Base-by-base conservation (phyloP, 2,888 invertebrate genomes). In the Helleia helle region DNA sequence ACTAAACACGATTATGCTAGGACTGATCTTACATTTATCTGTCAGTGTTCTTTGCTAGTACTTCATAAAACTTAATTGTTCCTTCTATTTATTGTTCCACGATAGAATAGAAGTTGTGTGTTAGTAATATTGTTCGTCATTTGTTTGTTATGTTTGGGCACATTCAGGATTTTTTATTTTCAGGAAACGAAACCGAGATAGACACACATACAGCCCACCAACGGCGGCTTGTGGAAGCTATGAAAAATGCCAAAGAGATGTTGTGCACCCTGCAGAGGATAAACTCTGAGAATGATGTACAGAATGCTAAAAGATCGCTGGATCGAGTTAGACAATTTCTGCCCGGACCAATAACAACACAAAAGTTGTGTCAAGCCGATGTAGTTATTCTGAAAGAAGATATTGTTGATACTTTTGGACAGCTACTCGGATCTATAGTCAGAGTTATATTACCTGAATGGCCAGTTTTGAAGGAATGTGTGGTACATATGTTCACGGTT, bases 271-370 rank as follows among this genome's bases (percentile, higher is more conserved):
- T 71, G 7, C 56, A 60, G 6, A 49, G 48, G 1, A 62, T 87
- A 29, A 73, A 68, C 43, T 64, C 68, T 1, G 69, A 75, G 27
- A 55, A 41, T 6, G 73, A 73, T 34, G 54, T 77, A 13, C 48
- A 53, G 2, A 55, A 44, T 1, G 43, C 84, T 2, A 56, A 49
- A 40, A 48, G 15, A 1, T 38, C 48, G 30, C 48, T 75, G 4
- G 41, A 49, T 2, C 47, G 44, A 0, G 41, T 72, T 0, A 25
- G 50, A 4, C n/a, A 43, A 0, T 53, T 54, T 22, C 66, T 89
- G 1, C 89, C 89, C 0, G 89, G 89, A 5, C 86, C 88, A 0
- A 56, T 89, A 18, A 93, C 92, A 0, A 85, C 89, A 11, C 91
- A 93, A 60, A 90, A 89, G 60, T 65, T 92, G n/a, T 59, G 71